phyloP scores from a whole-genome alignment of 2,888 invertebrate genomes.

The Clostera curtula region DNA sequence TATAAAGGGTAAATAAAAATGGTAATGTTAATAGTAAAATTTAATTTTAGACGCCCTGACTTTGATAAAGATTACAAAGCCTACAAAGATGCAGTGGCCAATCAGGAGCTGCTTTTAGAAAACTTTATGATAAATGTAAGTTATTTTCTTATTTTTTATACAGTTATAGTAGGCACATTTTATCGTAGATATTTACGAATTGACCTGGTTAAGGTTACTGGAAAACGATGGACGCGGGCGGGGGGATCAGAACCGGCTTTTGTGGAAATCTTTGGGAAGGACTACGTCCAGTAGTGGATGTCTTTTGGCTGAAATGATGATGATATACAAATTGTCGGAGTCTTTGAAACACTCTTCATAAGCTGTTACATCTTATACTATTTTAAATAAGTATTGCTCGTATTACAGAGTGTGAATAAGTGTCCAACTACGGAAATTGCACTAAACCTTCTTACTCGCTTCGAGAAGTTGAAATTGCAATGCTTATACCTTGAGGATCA shows the following conservation, averaged over 20 bases:
- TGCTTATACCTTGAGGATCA: constrained; percentile 84
- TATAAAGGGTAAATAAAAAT: too few relatives aligned
- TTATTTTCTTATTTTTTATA: constrained; percentile 5
- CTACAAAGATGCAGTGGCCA: constrained; percentile 80
- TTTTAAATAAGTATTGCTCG: background rate
- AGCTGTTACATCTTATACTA: too few relatives aligned
- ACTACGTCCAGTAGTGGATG: too few relatives aligned
- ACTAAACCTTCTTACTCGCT: constrained; percentile 70
- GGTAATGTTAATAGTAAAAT: constrained; percentile 2
- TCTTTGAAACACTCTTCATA: too few relatives aligned
- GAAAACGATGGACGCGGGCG: too few relatives aligned
- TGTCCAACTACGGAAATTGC: constrained; percentile 71
- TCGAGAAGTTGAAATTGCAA: constrained; percentile 82
- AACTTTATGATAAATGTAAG: constrained; percentile 79
- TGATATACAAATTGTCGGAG: too few relatives aligned
- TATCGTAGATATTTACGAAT: too few relatives aligned
- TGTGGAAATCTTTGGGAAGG: too few relatives aligned
- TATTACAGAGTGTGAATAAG: constrained; percentile 54
- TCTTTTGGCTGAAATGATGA: too few relatives aligned
- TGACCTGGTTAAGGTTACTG: too few relatives aligned
- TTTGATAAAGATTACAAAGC: constrained; percentile 86
- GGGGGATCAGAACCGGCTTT: too few relatives aligned
- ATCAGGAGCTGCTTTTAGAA: constrained; percentile 82
- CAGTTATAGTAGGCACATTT: background rate
- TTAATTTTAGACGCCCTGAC: constrained; percentile 57